These are phyloP conservation scores for Morelia viridis DNA, from an alignment of 2,797 vertebrate genomes.

Conservation along the genomic window DNA sequence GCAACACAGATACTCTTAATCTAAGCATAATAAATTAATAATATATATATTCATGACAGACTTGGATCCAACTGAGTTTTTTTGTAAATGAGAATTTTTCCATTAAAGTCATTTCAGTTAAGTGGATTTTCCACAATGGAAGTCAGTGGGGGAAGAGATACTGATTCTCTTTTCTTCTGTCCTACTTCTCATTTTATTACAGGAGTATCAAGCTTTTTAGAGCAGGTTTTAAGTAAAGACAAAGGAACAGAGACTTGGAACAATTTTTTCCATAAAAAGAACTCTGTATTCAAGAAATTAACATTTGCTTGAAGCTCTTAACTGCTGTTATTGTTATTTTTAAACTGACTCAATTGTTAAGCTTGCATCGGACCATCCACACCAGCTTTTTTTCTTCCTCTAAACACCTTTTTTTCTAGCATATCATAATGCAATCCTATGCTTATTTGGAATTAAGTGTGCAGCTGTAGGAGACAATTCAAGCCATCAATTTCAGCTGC, in stretches of 20 bases:
- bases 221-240: neutral
- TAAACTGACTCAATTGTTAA: neutral
- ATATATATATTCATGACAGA: neutral
- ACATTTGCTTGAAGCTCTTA: neutral
- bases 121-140: neutral
- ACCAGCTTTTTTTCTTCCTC: neutral
- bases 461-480: neutral
- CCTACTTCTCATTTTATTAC: neutral
- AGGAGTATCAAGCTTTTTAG: neutral
- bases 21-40: neutral
- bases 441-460: neutral
- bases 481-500: neutral
- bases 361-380: neutral
- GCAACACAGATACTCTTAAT: neutral
- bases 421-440: neutral
- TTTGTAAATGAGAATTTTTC: neutral
- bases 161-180: neutral
- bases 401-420: neutral
- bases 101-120: neutral
- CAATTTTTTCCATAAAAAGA: neutral
- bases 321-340: neutral
- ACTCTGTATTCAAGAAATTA: neutral
- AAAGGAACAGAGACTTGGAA: neutral
- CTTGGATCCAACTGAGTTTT: neutral
- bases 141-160: neutral